Evolutionary conservation across 2,888 invertebrate species (phyloP).

Genomic region (Gandaritis pyraliata): DNA sequence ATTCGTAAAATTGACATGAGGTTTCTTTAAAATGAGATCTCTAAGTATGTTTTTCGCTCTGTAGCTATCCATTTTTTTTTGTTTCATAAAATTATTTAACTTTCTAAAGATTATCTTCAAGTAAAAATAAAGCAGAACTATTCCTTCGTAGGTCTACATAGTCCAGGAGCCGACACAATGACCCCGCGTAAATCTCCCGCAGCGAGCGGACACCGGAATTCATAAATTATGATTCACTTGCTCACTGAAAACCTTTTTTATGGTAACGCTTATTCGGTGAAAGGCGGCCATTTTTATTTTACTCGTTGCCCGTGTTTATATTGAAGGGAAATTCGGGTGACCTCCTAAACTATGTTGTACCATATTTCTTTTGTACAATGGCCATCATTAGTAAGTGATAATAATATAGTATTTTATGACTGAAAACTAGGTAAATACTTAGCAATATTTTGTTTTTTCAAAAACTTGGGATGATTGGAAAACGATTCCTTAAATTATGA

Average conservation of each 20-base stretch:
- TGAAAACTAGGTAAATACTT: too few relatives aligned
- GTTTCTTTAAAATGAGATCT: too few relatives aligned
- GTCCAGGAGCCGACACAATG: conserved; percentile 75
- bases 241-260: conserved; percentile 84
- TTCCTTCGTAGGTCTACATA: conserved; percentile 53
- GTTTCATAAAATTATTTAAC: background rate
- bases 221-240: conserved; percentile 85
- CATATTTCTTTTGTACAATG: too few relatives aligned
- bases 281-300: conserved; percentile 78
- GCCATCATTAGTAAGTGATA: too few relatives aligned
- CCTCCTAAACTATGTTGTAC: conserved; percentile 38
- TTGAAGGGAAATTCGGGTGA: conserved; percentile 48
- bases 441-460: too few relatives aligned
- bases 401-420: too few relatives aligned
- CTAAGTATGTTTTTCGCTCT: too few relatives aligned
- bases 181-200: conserved; percentile 81
- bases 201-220: conserved; percentile 78
- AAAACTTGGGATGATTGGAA: too few relatives aligned
- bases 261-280: conserved; percentile 81
- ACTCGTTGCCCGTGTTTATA: conserved; percentile 70
- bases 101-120: background rate
- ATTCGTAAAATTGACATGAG: too few relatives aligned
- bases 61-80: too few relatives aligned
- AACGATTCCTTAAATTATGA: too few relatives aligned
- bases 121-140: conserved; percentile 24